Conservation (phyloP, 2,113 vertebrate genomes). For the Clupea harengus region DNA sequence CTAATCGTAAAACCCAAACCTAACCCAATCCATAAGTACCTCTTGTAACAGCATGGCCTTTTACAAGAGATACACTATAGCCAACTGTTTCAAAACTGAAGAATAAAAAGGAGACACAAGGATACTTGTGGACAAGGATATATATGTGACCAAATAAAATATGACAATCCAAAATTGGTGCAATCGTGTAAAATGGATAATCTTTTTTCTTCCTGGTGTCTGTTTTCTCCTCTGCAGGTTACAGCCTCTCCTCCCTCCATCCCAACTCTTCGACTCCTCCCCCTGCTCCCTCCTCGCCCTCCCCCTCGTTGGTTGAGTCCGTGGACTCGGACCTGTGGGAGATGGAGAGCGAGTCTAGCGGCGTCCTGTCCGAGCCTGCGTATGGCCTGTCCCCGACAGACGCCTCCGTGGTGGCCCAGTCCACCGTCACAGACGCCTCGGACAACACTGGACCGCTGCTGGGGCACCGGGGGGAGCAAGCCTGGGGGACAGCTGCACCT, state of each 20-base stretch:
- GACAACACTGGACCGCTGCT: background rate
- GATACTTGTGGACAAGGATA: too few relatives aligned
- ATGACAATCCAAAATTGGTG: background rate
- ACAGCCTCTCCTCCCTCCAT: constrained; percentile 20
- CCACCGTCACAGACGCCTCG: constrained; percentile 15
- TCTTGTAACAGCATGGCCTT: background rate
- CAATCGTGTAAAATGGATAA: background rate
- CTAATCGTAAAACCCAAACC: background rate
- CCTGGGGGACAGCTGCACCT: constrained; percentile 22
- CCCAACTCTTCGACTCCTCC: background rate
- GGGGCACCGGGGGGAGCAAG: background rate
- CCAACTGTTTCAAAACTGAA: background rate
- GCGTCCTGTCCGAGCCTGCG: constrained; percentile 31
- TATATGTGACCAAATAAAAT: too few relatives aligned
- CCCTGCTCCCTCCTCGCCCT: constrained; percentile 17
- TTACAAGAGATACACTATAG: background rate
- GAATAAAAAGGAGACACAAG: background rate
- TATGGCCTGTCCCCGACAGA: constrained; percentile 40
- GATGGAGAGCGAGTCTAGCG: constrained; percentile 56
- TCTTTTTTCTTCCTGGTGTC: background rate
- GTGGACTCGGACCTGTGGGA: constrained; percentile 50
- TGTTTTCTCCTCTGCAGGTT: constrained; percentile 35
- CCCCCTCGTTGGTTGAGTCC: constrained; percentile 26
- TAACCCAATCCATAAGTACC: background rate
- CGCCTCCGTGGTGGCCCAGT: constrained; percentile 1